Percentiles rank a stretch among this genome's conserved stretches.
phyloP scores from a whole-genome alignment of 2,113 vertebrate species.

The Genyomyrus donnyi region DNA sequence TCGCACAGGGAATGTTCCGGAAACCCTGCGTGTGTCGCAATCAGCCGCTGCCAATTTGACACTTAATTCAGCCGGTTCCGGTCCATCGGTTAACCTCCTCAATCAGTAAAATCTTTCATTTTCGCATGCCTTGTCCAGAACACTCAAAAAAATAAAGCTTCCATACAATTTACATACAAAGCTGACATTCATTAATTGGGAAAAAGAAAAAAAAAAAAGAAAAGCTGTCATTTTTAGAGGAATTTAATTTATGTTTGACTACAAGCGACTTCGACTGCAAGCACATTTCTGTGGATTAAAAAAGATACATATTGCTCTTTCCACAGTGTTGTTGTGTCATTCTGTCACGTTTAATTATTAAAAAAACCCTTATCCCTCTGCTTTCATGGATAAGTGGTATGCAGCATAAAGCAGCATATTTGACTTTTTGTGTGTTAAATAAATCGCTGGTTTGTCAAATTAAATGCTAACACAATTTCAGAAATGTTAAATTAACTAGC shows the following conservation, averaged over 20 bases:
- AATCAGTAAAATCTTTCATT: conserved; percentile 3
- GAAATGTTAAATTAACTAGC: not conserved
- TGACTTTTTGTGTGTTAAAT: not conserved
- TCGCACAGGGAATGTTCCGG: not conserved
- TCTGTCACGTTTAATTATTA: not conserved
- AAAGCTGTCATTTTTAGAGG: not conserved
- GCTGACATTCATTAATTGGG: not conserved
- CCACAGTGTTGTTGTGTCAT: not conserved
- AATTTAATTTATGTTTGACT: not conserved
- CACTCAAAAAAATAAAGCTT: not conserved
- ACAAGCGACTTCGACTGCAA: not conserved
- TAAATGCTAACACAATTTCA: not conserved
- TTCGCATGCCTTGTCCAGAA: not conserved
- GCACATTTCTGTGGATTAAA: not conserved
- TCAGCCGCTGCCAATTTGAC: not conserved
- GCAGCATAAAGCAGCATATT: not conserved
- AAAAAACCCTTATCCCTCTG: not conserved
- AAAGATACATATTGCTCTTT: not conserved
- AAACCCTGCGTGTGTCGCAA: not conserved
- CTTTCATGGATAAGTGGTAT: not conserved
- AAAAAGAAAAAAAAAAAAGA: not conserved
- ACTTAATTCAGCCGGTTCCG: not conserved
- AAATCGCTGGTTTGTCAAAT: not conserved
- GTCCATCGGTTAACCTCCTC: not conserved
- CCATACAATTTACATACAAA: conserved; percentile 4